Evolutionary conservation across 2,113 vertebrate genomes (phyloP), one percentile per base, ranked within the genome.

Genomic region (Nannobrachium achirus): DNA sequence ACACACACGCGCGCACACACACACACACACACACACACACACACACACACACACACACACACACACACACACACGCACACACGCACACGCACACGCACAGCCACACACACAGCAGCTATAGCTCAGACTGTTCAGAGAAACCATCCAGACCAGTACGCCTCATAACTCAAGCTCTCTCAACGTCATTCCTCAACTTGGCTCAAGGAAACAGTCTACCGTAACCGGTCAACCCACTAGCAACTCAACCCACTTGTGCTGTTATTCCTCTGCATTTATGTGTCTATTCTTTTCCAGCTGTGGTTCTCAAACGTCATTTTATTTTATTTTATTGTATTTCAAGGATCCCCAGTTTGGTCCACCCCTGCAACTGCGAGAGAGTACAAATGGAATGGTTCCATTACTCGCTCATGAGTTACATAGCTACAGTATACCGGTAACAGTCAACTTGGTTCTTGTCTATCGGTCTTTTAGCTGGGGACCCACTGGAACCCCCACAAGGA

Each of bases 41-140:
- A n/a, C n/a, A n/a, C n/a, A n/a, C n/a, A n/a, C n/a, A n/a, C n/a
- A n/a, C n/a, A n/a, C n/a, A n/a, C n/a, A n/a, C n/a, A n/a, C n/a
- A n/a, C n/a, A n/a, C n/a, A n/a, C n/a, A n/a, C n/a, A n/a, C n/a
- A n/a, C n/a, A n/a, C n/a, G n/a, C n/a, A n/a, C n/a, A n/a, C n/a
- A n/a, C n/a, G n/a, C n/a, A n/a, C n/a, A 40, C 33, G n/a, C 33
- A 63, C 75, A 80, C 66, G 39, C 6, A 1, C 6, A 79, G 67
- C 71, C 78, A 79, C 38, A 68, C 16, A 61, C 19, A 53, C 51
- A 15, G n/a, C 25, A 57, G 14, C 56, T 38, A 8, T 10, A 56
- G 15, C 20, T 61, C 1, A 63, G 18, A 11, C 50, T 51, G 18
- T 33, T 33, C 55, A 53, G 15, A 66, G 9, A 65, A 61, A 50